These are phyloP conservation scores for Calliopum simillimum DNA, from an alignment of 2,888 invertebrate species.

Conservation along the genomic window DNA sequence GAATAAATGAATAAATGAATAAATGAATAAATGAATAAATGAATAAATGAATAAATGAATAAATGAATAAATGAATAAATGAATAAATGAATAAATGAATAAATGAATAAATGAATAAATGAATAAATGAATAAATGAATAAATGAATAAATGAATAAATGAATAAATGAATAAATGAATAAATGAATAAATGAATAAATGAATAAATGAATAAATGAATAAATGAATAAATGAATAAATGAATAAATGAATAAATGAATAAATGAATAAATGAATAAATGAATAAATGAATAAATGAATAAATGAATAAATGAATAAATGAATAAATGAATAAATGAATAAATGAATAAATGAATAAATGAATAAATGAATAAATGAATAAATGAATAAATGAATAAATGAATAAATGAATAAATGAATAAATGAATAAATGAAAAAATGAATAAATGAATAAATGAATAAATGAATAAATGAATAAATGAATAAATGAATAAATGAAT, in stretches of 20 bases:
- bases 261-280: conserved; percentile 20
- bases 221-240: conserved; percentile 22
- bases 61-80: too few species aligned
- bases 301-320: conserved; percentile 22
- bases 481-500: too few species aligned
- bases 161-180: conserved; percentile 9
- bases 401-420: too few species aligned
- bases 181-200: conserved; percentile 19
- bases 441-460: too few species aligned
- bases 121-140: too few species aligned
- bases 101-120: too few species aligned
- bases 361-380: conserved; percentile 19
- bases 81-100: too few species aligned
- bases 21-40: too few species aligned
- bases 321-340: conserved; percentile 23
- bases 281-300: conserved; percentile 23
- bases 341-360: conserved; percentile 18
- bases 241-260: conserved; percentile 20
- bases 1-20: too few species aligned
- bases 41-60: too few species aligned
- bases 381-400: conserved; percentile 17
- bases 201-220: conserved; percentile 25
- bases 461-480: too few species aligned
- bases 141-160: conserved; percentile 14
- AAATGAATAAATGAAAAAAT: too few species aligned